Evolutionary conservation across 92 coral and sea anemone genomes (phyloP).

Genomic region (Chrysogorgia sp.): DNA sequence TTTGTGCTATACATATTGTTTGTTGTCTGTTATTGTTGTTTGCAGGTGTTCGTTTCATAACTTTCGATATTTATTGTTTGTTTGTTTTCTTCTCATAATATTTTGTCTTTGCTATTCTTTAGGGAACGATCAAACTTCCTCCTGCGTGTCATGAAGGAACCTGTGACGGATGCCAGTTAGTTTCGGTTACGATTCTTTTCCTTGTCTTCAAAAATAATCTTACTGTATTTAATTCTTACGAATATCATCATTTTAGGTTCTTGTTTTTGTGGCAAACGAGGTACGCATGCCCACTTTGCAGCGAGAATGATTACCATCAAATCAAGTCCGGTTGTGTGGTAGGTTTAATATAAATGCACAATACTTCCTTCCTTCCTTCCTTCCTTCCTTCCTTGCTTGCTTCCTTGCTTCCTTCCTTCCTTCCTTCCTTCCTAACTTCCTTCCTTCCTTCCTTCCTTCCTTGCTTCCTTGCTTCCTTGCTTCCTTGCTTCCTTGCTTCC

Average conservation of each 20-base stretch:
- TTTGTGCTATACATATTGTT: too few relatives aligned
- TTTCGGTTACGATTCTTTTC: neutral
- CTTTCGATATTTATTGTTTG: too few relatives aligned
- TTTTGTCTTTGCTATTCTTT: neutral
- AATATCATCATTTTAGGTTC: slow-evolving; percentile 58
- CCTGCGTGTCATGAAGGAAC: slow-evolving; percentile 94
- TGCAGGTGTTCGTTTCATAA: neutral
- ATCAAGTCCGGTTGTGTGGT: slow-evolving; percentile 90
- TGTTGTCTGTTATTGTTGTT: neutral
- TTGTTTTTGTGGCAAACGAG: slow-evolving; percentile 90
- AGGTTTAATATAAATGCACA: slow-evolving; percentile 2
- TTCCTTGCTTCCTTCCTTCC: slow-evolving; percentile 4
- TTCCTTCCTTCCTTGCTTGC: neutral
- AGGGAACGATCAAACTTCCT: slow-evolving; percentile 82
- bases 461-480: slow-evolving; percentile 7
- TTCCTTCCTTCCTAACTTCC: neutral
- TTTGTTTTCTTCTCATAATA: too few relatives aligned
- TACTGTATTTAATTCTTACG: neutral
- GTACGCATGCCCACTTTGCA: slow-evolving; percentile 83
- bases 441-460: neutral
- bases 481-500: neutral
- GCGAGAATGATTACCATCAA: slow-evolving; percentile 54
- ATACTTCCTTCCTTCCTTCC: neutral
- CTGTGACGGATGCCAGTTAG: slow-evolving; percentile 98
- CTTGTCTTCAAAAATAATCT: neutral